Base-by-base conservation (phyloP, 2,888 invertebrate genomes). In the Empis stercorea region DNA sequence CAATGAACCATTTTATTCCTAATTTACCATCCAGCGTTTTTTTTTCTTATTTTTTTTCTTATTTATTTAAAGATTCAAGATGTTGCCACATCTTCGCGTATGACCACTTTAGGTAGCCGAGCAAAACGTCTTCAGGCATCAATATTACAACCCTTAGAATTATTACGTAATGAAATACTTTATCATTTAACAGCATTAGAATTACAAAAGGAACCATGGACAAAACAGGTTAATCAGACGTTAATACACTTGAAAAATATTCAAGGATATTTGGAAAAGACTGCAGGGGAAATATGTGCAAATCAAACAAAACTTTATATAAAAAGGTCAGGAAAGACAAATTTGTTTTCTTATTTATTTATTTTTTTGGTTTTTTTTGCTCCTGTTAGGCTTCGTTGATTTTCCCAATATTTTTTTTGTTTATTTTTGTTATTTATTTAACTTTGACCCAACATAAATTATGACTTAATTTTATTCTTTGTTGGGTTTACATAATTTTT, bases 111-210 rank as follows among this genome's bases (percentile, higher is more conserved):
- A 56, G 76, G 77, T 69, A 71, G 66, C 52, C 62, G 79, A 55
- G 79, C 82, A 40, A 76, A 81, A 59, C 76, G 80, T 52, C 64
- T 87, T 17, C 74, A 81, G 52, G 67, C 74, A 23, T 75, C 75
- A 17, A 78, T 78, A 55, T 71, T 87, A 46, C 80, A 80, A 55
- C 80, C 81, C 5, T 63, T 87, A 56, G 81, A 82, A 63, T 78
- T 80, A 57, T 63, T 80, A 44, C 75, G 81, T 63, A 81, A 84
- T 46, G 79, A 80, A 52, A 73, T 87, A 48, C 76, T 87, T 6
- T 87, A 81, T 65, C 83, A 82, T 61, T 66, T 87, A 56, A 84
- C 87, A 1, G 80, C 81, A 30, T 61, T 87, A 43, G 87, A 87
- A 59, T 71, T 87, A 9, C 79, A 84, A 57, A 63, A 84, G 54